Evolutionary conservation across 2,113 vertebrate species (phyloP).

Genomic region (cattle (Bos taurus)): ARS-UCD2.0 NC_037329.1:75770501-75771000

Average conservation of each 20-base stretch:
- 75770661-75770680: background rate
- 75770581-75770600: background rate
- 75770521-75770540: background rate
- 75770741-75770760: background rate
- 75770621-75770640: accelerated
- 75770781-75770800: background rate
- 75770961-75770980: background rate
- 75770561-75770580: accelerated
- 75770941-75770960: background rate
- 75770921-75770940: background rate
- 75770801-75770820: background rate
- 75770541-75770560: background rate
- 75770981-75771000: background rate
- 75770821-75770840: background rate
- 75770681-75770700: accelerated
- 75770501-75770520: background rate
- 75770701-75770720: background rate
- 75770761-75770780: background rate
- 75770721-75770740: background rate
- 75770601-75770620: background rate
- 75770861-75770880: background rate
- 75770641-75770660: background rate
- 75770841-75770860: background rate
- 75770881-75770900: background rate
- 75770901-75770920: background rate